phyloP scores from a whole-genome alignment of 2,113 vertebrate species.

The Opisthocomus hoazin region DNA sequence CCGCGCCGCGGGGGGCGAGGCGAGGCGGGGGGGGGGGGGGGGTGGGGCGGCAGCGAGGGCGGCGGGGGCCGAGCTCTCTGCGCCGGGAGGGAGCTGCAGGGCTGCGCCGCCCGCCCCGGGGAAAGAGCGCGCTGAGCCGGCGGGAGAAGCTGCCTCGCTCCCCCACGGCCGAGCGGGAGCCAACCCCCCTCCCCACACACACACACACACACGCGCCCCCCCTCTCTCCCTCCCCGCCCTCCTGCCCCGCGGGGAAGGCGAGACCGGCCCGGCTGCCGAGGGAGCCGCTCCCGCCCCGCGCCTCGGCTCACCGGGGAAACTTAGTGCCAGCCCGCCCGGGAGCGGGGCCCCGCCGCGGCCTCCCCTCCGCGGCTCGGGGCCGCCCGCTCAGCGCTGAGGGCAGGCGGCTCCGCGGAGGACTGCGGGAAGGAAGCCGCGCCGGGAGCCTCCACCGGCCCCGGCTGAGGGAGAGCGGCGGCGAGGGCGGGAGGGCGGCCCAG shows the following conservation, averaged over 20 bases:
- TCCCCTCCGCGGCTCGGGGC: not conserved
- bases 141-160: not conserved
- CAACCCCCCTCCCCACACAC: not conserved
- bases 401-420: not conserved
- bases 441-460: not conserved
- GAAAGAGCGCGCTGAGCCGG: not conserved
- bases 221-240: not conserved
- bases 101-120: not conserved
- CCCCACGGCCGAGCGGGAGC: not conserved
- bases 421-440: too few relatives aligned
- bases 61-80: not conserved
- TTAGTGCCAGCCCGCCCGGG: not conserved
- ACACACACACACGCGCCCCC: too few relatives aligned
- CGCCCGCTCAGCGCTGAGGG: not conserved
- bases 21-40: fast-evolving
- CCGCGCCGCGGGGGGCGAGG: not conserved
- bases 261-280: not conserved
- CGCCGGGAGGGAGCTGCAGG: not conserved
- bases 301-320: not conserved
- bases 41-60: too few relatives aligned
- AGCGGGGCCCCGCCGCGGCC: not conserved
- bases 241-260: not conserved
- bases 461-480: not conserved
- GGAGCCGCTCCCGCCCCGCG: not conserved
- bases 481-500: not conserved